Conservation (phyloP, 1,140 invertebrate species). For the Argopecten irradians region DNA sequence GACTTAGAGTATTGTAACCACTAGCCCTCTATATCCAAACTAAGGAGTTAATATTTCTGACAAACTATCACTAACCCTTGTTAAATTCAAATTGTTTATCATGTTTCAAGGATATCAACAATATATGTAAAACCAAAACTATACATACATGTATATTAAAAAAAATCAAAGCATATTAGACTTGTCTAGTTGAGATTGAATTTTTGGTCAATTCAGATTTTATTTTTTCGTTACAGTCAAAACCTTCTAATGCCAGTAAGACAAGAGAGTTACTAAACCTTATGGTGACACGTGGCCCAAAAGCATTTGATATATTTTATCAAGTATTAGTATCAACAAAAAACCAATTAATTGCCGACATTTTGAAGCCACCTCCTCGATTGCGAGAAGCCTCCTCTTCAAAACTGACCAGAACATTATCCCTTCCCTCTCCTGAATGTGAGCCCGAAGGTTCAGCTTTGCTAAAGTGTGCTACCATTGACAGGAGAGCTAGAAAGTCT, state of each 20-base stretch:
- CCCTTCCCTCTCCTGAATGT: neutral
- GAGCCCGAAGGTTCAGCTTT: neutral
- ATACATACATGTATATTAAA: too few species aligned
- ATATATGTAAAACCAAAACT: too few species aligned
- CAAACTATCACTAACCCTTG: too few species aligned
- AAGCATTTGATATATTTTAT: neutral
- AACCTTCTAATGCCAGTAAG: neutral
- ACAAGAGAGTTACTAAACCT: neutral
- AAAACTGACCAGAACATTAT: neutral
- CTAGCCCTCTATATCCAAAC: too few species aligned
- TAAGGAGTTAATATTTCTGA: too few species aligned
- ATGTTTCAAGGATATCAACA: too few species aligned
- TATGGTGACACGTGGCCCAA: neutral
- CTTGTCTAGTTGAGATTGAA: neutral
- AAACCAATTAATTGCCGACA: neutral
- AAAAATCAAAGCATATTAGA: too few species aligned
- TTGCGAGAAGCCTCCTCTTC: neutral
- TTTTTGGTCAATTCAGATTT: neutral
- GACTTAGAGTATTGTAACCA: too few species aligned
- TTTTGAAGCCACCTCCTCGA: neutral
- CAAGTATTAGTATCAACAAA: neutral
- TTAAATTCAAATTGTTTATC: too few species aligned
- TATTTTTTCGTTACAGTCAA: neutral
- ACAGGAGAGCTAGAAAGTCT: neutral
- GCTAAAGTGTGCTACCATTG: neutral